Conservation (phyloP, 1,140 invertebrate species). For the Alviniconcha marisindica region DNA sequence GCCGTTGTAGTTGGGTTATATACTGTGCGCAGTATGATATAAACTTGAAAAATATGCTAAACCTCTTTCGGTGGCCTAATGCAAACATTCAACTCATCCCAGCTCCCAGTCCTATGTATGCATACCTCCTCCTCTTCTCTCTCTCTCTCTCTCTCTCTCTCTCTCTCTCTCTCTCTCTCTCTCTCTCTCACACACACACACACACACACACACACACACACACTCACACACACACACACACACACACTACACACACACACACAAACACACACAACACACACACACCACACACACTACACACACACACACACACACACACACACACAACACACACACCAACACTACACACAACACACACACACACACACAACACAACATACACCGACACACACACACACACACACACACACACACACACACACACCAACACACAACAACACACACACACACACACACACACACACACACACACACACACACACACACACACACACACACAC, state of each 20-base stretch:
- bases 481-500: neutral
- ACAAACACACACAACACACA: neutral
- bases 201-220: neutral
- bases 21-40: too few species aligned
- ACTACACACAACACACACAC: neutral
- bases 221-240: neutral
- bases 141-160: conserved; percentile 16
- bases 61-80: too few species aligned
- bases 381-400: neutral
- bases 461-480: neutral
- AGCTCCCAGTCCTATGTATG: too few species aligned
- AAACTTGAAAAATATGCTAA: too few species aligned
- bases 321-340: neutral
- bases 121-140: neutral
- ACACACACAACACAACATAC: neutral
- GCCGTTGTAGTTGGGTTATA: too few species aligned
- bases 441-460: conserved; percentile 6
- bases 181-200: neutral
- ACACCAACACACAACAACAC: neutral
- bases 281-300: neutral
- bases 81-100: too few species aligned
- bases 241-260: neutral
- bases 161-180: neutral
- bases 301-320: neutral
- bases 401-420: conserved; percentile 5